Base-by-base conservation (phyloP, 2,797 vertebrate genomes). In the Argentina silus region DNA sequence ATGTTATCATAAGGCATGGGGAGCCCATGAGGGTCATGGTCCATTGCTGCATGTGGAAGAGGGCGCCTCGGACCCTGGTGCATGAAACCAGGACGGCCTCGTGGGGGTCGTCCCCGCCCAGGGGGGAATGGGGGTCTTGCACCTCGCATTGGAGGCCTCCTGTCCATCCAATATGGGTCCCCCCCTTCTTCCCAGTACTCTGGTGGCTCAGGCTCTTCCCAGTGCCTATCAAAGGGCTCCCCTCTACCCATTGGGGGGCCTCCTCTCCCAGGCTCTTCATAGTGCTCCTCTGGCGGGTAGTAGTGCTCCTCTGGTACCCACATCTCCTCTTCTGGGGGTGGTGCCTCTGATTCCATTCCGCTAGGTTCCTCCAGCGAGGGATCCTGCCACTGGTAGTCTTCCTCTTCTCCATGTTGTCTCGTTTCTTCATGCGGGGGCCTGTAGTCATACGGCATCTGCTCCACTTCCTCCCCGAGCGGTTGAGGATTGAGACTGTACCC, bases 171-270 rank as follows among this genome's bases (percentile, higher is more conserved):
- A 77, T 95, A 97, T 0, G 79, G 79, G 57, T 96, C 94, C 67
- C 96, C 95, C 65, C 88, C 88, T 76, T 97, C 95, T 74, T 95
- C 94, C 72, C 88, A 92, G 87, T 94, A 96, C 57, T 97, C 95
- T 11, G 3, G 74, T 63, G 87, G 89, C 23, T 94, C 95, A 60
- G 82, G 81, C 19, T 96, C 96, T 83, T 95, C 93, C 97, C 96
- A 98, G 57, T 94, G 93, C 27, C 86, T 89, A 0, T 96, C 94
- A 60, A 94, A 64, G 64, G 83, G 90, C 19, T 93, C 93, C 15
- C 86, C 86, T 66, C 90, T 89, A 3, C 94, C 94, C 68, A 93
- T 81, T 73, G 91, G 77, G 0, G 89, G 85, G 63, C 88, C 89
- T 65, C 76, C 86, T 71, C 9, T 85, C 72, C 86, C 70, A 76